Conservation (phyloP, 2,797 vertebrate genomes). For the Alcedo atthis region DNA sequence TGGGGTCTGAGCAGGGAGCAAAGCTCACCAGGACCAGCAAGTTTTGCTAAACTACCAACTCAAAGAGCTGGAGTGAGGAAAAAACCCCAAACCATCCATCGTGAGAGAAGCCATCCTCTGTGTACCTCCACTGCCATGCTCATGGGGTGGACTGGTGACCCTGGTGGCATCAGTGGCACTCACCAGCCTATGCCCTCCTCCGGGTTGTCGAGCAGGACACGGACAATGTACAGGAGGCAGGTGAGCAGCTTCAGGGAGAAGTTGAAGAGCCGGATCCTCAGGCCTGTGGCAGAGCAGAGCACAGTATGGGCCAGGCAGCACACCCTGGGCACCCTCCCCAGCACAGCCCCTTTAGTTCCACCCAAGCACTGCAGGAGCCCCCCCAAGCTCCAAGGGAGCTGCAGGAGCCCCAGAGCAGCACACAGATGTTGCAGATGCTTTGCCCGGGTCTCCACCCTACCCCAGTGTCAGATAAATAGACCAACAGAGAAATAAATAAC, state of each 20-base stretch:
- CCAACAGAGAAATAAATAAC: neutral
- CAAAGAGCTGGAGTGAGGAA: neutral
- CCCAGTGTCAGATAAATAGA: fast-evolving
- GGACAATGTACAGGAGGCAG: constrained; percentile 93
- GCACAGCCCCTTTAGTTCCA: neutral
- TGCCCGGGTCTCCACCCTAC: neutral
- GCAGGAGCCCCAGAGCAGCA: neutral
- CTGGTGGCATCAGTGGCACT: neutral
- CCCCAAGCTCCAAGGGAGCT: neutral
- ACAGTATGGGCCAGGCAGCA: neutral
- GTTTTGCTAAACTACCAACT: fast-evolving
- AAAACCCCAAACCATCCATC: neutral
- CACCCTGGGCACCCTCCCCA: neutral
- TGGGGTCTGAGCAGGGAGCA: fast-evolving
- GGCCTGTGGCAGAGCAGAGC: constrained; percentile 75
- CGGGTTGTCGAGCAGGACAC: constrained; percentile 91
- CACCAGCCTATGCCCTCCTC: constrained; percentile 82
- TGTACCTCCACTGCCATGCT: fast-evolving
- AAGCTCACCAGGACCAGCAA: neutral
- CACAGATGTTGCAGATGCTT: fast-evolving
- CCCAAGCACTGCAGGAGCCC: neutral
- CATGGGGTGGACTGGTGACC: fast-evolving
- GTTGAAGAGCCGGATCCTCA: constrained; percentile 94
- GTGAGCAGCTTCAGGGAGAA: constrained; percentile 97
- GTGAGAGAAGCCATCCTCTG: fast-evolving